Conservation (phyloP, 1,140 invertebrate genomes). For the Micrasema longulum region DNA sequence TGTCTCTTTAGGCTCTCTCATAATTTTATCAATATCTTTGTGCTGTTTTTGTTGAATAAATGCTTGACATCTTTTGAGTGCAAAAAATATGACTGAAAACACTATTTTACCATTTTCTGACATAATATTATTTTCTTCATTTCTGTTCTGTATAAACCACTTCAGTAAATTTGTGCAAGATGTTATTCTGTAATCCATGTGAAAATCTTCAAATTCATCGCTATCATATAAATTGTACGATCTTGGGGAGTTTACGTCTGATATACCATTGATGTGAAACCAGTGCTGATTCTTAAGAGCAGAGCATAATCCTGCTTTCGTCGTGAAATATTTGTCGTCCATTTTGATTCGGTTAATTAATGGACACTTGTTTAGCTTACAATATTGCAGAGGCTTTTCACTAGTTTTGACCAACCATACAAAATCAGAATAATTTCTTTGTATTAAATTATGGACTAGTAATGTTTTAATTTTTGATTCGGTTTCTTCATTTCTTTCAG, state of each 20-base stretch:
- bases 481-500: conserved; percentile 41
- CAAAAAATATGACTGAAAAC: conserved; percentile 68
- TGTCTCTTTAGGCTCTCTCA: conserved; percentile 59
- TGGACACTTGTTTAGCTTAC: conserved; percentile 60
- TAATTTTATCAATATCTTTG: conserved; percentile 67
- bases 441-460: conserved; percentile 71
- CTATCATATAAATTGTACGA: conserved; percentile 67
- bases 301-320: conserved; percentile 72
- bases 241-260: conserved; percentile 70
- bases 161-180: conserved; percentile 85
- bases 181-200: conserved; percentile 77
- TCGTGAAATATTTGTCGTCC: conserved; percentile 69
- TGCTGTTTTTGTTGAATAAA: conserved; percentile 65
- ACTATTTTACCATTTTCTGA: conserved; percentile 64
- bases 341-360: conserved; percentile 70
- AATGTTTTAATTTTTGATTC: conserved; percentile 61
- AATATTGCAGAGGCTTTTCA: conserved; percentile 60
- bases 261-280: conserved; percentile 69
- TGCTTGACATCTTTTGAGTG: conserved; percentile 69
- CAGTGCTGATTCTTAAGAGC: conserved; percentile 71
- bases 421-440: conserved; percentile 69
- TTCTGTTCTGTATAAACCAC: conserved; percentile 73
- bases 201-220: conserved; percentile 68
- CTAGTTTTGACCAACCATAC: conserved; percentile 65
- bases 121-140: conserved; percentile 44